These are phyloP conservation scores for Saxidomus purpurata DNA, from an alignment of 1,140 invertebrate genomes.

Conservation along the genomic window DNA sequence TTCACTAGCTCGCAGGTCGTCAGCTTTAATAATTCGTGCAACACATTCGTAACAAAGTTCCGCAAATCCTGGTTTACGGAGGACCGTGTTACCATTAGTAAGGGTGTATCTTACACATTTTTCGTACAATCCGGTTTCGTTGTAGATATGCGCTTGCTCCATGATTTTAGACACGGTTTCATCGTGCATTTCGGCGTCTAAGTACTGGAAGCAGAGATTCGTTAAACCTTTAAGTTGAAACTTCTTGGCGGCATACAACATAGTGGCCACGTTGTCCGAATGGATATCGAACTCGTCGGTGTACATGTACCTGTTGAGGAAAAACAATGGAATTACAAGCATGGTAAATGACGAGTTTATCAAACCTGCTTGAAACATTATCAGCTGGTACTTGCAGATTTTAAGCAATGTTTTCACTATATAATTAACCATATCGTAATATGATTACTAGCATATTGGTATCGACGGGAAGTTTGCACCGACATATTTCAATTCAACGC, in stretches of 20 bases:
- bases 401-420: no score
- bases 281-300: conserved; percentile 86
- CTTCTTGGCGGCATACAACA: conserved; percentile 94
- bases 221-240: conserved; percentile 93
- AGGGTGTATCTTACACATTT: conserved; percentile 62
- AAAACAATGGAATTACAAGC: background rate
- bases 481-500: no score
- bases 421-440: no score
- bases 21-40: conserved; percentile 47
- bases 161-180: conserved; percentile 90
- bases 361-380: no score
- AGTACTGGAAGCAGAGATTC: conserved; percentile 92
- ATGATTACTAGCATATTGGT: no score
- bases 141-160: conserved; percentile 70
- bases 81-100: conserved; percentile 39
- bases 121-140: conserved; percentile 55
- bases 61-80: conserved; percentile 46
- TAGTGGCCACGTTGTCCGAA: conserved; percentile 93
- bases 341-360: no score
- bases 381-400: no score
- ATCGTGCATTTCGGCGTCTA: conserved; percentile 91
- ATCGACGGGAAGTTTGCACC: no score
- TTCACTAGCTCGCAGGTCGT: conserved; percentile 62
- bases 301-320: conserved; percentile 69
- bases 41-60: conserved; percentile 61